Conservation (phyloP, 2,888 invertebrate species). For the Auanema freiburgensis region DNA sequence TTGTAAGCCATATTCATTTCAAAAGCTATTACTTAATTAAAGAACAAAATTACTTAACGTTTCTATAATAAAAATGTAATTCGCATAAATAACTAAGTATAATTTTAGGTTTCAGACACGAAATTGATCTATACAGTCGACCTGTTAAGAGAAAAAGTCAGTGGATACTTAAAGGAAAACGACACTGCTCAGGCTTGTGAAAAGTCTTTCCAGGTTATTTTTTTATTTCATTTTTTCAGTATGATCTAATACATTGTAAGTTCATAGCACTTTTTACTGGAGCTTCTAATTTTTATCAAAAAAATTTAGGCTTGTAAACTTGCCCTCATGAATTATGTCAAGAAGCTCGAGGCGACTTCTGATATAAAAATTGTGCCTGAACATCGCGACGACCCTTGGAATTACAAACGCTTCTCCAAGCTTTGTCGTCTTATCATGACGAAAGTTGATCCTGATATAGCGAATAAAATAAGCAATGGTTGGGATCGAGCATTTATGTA, state of each 20-base stretch:
- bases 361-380: conserved; percentile 18
- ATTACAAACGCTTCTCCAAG: conserved; percentile 13
- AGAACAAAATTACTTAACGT: conserved; percentile 19
- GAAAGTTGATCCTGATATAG: no score
- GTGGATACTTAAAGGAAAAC: conserved; percentile 14
- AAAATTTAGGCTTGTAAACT: conserved; percentile 18
- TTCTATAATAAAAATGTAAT: conserved; percentile 21
- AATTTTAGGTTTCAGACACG: conserved; percentile 16
- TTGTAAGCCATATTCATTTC: conserved; percentile 18
- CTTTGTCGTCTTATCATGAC: conserved; percentile 9
- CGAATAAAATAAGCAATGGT: conserved; percentile 7
- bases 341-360: conserved; percentile 18
- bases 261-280: conserved; percentile 16
- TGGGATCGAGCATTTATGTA: conserved; percentile 15
- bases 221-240: conserved; percentile 15
- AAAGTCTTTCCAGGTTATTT: conserved; percentile 17
- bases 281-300: conserved; percentile 18
- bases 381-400: conserved; percentile 16
- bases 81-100: conserved; percentile 20
- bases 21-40: conserved; percentile 12
- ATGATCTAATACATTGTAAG: conserved; percentile 18
- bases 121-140: conserved; percentile 11
- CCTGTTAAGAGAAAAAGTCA: conserved; percentile 14
- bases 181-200: conserved; percentile 20
- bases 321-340: conserved; percentile 19